Conservation (phyloP, 2,797 vertebrate genomes). For the Tapera naevia region DNA sequence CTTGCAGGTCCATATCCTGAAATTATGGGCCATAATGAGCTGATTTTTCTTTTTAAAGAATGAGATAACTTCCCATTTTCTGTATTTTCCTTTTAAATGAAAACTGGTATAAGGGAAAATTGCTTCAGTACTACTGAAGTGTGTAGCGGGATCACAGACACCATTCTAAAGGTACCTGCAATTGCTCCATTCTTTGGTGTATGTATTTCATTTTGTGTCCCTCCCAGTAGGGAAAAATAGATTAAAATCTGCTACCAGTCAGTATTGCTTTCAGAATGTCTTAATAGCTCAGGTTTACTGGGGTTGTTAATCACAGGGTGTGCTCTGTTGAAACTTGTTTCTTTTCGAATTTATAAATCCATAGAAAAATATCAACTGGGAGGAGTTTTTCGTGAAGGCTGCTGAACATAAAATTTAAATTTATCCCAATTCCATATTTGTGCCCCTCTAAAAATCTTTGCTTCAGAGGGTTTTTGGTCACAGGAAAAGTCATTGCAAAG, state of each 20-base stretch:
- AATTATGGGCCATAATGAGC: background rate
- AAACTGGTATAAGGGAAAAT: background rate
- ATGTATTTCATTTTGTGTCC: constrained; percentile 26
- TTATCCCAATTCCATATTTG: background rate
- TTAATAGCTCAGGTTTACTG: constrained; percentile 1
- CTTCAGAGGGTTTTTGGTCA: background rate
- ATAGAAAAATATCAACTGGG: constrained; percentile 9
- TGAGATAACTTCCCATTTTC: background rate
- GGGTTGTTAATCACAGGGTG: background rate
- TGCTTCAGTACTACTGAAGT: background rate
- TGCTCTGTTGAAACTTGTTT: constrained; percentile 27
- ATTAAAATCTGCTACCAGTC: constrained; percentile 41
- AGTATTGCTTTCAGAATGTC: constrained; percentile 22
- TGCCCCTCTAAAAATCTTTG: background rate
- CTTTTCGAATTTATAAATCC: constrained; percentile 26
- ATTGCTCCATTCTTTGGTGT: background rate
- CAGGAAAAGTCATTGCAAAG: background rate
- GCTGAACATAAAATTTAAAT: background rate
- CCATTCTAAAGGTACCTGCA: background rate
- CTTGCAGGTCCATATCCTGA: background rate
- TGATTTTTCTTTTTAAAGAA: background rate
- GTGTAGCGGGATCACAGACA: background rate
- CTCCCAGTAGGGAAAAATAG: constrained; percentile 36
- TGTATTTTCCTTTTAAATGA: background rate
- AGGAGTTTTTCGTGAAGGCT: background rate